These are phyloP conservation scores for Leucoraja erinaceus DNA, from an alignment of 2,113 vertebrate genomes.

Conservation along the genomic window DNA sequence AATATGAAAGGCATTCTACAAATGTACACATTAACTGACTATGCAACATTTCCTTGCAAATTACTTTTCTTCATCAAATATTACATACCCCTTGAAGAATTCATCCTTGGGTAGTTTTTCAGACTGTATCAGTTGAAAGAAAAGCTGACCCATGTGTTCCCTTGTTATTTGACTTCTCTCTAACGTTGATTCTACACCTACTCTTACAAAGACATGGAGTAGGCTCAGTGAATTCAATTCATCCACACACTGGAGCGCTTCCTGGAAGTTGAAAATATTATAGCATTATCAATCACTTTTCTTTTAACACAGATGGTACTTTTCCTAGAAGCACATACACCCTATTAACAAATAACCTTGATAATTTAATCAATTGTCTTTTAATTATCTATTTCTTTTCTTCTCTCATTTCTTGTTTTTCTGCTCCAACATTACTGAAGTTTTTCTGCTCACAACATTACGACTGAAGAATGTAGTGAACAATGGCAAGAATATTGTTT, in stretches of 20 bases:
- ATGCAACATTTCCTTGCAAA: neutral
- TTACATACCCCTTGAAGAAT: conserved; percentile 82
- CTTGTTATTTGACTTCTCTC: conserved; percentile 90
- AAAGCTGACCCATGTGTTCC: conserved; percentile 88
- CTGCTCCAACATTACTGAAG: neutral
- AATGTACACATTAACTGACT: neutral
- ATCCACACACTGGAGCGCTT: conserved; percentile 86
- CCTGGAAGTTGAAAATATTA: conserved; percentile 56
- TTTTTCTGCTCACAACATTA: too few species aligned
- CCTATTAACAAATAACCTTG: neutral
- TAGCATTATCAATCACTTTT: neutral
- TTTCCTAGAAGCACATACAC: neutral
- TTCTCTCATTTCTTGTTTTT: neutral
- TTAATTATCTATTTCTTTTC: neutral
- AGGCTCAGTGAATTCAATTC: conserved; percentile 70
- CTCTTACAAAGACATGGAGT: conserved; percentile 75
- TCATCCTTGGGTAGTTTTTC: conserved; percentile 75
- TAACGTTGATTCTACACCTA: conserved; percentile 87
- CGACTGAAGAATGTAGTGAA: neutral
- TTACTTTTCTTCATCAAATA: conserved; percentile 3
- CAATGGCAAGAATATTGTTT: neutral
- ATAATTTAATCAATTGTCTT: neutral
- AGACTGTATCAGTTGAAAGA: conserved; percentile 78
- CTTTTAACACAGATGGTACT: neutral
- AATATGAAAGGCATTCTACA: neutral